These are phyloP conservation scores for Mercenaria mercenaria DNA, from an alignment of 1,140 invertebrate species.

Conservation along the genomic window DNA sequence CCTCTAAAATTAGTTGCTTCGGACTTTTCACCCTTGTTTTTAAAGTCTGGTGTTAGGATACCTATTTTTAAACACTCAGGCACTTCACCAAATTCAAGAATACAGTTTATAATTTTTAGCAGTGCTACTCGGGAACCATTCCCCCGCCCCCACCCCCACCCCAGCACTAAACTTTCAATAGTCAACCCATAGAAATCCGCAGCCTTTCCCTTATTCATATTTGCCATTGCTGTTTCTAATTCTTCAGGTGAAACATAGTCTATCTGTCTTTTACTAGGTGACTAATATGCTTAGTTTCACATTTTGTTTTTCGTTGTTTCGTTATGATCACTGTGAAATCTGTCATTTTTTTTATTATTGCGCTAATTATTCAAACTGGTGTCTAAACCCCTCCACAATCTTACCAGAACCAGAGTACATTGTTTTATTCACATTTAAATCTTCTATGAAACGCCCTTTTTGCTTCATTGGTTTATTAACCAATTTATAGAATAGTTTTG, in stretches of 20 bases:
- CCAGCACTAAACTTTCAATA: too few relatives aligned
- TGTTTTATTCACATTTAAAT: not conserved
- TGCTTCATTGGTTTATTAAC: not conserved
- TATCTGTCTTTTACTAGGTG: not conserved
- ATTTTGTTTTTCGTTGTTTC: not conserved
- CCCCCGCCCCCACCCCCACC: too few relatives aligned
- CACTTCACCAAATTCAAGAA: not conserved
- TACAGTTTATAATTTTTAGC: not conserved
- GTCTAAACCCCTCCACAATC: not conserved
- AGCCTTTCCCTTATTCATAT: not conserved
- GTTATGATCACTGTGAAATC: not conserved
- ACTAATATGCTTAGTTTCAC: not conserved
- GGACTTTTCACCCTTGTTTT: slow-evolving; percentile 26
- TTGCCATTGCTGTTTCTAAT: not conserved
- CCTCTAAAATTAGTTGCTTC: too few relatives aligned
- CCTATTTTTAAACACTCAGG: slow-evolving; percentile 45
- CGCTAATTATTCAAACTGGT: not conserved
- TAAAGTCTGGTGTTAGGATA: slow-evolving; percentile 14
- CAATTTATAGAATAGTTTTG: slow-evolving; percentile 20
- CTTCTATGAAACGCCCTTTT: not conserved
- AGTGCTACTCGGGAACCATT: not conserved
- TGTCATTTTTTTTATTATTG: not conserved
- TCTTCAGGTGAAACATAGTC: not conserved
- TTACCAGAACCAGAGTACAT: not conserved
- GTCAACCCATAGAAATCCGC: too few relatives aligned